Evolutionary conservation across 2,113 vertebrate genomes (phyloP), one percentile per base, ranked within the genome.

Genomic region (Micronycteris hirsuta): DNA sequence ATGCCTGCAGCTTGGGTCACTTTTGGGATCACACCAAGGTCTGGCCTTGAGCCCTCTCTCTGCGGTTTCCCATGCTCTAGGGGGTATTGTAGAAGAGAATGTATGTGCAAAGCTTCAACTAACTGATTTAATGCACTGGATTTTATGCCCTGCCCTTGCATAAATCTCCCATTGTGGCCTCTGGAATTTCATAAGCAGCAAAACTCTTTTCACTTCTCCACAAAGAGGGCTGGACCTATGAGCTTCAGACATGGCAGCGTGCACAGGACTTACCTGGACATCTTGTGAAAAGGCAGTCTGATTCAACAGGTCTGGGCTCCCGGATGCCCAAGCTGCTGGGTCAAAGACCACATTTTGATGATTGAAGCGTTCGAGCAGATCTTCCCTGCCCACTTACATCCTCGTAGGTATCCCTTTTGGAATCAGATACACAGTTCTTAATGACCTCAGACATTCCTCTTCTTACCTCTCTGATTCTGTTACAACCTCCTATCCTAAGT

Each of bases 241-340:
- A 11, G 36, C 20, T 41, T 58, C 52, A 63, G 5, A 65, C 15
- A 7, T 7, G 0, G 1, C 16, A 11, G 58, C 3, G 3, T 12
- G n/a, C 56, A 3, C 28, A 9, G 3, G 28, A 26, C 22, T 76
- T 31, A 20, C 61, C 19, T 3, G 26, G 47, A n/a, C 61, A 36
- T 20, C 36, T 28, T 22, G 33, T 2, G 71, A 28, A 80, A 54
- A 78, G 0, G 19, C 36, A 43, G 61, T n/a, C 52, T 5, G 67
- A 33, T 16, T 82, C 67, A 33, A n/a, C 38, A 54, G 43, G 20
- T 16, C 36, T 74, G 56, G 28, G 11, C 36, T 5, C 26, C 3
- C 0, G 2, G 15, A 16, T 74, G 41, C 28, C 45, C n/a, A 47
- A 71, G 74, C n/a, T 70, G 33, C 17, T 3, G 28, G 33, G 20